Evolutionary conservation across 2,888 invertebrate genomes (phyloP), one percentile per base, ranked within the genome.

Genomic region (Bellardia pandia): DNA sequence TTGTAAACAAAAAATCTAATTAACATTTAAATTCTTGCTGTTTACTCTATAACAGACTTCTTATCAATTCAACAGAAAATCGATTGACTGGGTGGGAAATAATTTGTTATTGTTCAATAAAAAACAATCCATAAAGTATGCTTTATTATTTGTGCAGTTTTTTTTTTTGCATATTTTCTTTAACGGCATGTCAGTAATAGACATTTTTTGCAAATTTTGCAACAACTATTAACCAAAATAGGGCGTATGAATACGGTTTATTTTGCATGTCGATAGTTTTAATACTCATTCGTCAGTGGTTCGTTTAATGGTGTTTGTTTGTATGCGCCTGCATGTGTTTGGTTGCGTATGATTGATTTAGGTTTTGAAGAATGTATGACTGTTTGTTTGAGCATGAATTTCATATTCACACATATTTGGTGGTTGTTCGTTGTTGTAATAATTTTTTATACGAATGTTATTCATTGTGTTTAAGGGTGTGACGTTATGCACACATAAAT

Each of bases 71-170:
- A 69, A 48, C 13, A 14, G n/a, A 51, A 69, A 51, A 51, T 48
- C 68, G 33, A 48, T n/a, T 5, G 11, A 11, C 8, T 9, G 3
- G 30, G 7, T 4, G 4, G 3, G 11, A 23, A 56, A 51, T 45
- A 51, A n/a, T n/a, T 51, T n/a, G 14, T 56, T 56, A 9, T 23
- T 56, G 16, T 23, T 56, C 56, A 23, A 56, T 23, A 23, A 56
- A 16, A 40, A 9, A 5, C 64, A 64, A 64, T 9, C 76, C 76
- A 53, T 40, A 76, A 76, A 66, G 40, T 76, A 76, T 77, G 66
- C 76, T 77, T 66, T 51, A 56, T 30, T 53, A 30, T 77, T 66
- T 0, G 3, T 2, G 7, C 8, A 51, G 7, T 1, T 33, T 30
- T 45, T 72, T 72, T 3, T 51, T 23, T 23, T 23, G 23, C 37